Evolutionary conservation across 2,797 vertebrate genomes (phyloP).

Genomic region (Melanitta fusca): DNA sequence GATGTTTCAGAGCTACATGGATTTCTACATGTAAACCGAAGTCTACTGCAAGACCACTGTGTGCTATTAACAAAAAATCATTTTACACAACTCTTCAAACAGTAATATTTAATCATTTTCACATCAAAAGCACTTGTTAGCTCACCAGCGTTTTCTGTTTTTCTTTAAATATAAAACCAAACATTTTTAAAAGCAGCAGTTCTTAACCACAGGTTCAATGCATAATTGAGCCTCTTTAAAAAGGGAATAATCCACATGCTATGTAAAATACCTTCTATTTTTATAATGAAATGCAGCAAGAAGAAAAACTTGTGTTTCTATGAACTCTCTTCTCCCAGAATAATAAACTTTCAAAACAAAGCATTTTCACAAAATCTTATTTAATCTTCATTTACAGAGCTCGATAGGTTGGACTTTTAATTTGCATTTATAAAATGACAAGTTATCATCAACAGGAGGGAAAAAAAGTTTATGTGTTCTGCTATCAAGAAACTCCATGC

Average conservation of each 20-base stretch:
- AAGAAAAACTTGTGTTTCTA: conserved; percentile 38
- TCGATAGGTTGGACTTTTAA: conserved; percentile 62
- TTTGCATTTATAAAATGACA: conserved; percentile 71
- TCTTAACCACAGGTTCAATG: conserved; percentile 54
- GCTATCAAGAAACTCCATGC: conserved; percentile 42
- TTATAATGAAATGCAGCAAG: conserved; percentile 43
- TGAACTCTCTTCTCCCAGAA: conserved; percentile 49
- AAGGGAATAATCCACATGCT: not conserved
- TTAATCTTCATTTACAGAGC: conserved; percentile 76
- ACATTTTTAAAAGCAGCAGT: conserved; percentile 47
- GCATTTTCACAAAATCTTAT: conserved; percentile 73
- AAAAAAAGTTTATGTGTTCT: conserved; percentile 29
- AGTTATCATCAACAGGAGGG: not conserved
- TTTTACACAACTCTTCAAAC: conserved; percentile 59
- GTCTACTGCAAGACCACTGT: not conserved
- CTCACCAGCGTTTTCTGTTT: conserved; percentile 41
- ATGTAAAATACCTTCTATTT: conserved; percentile 36
- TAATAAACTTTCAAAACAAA: conserved; percentile 65
- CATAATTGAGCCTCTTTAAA: conserved; percentile 9
- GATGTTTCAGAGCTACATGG: not conserved
- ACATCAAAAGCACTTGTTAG: conserved; percentile 51
- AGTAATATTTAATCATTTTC: conserved; percentile 58
- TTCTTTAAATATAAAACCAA: conserved; percentile 60
- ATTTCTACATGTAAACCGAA: not conserved
- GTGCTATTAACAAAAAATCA: conserved; percentile 42